Base-by-base conservation (phyloP, 2,888 invertebrate genomes). In the Trichogramma evanescens region DNA sequence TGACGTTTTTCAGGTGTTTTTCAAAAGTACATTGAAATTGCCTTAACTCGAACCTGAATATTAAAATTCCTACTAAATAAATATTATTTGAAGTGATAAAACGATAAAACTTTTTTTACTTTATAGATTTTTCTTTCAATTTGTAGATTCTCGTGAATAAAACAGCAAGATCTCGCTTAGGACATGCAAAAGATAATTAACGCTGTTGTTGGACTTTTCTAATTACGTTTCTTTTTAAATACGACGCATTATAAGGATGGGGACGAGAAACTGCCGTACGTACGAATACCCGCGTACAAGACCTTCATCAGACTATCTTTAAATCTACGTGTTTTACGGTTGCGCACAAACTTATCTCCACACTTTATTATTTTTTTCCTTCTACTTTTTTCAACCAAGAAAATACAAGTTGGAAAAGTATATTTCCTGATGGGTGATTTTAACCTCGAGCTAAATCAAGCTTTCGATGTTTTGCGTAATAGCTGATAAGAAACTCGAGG, bases 141-240 rank as follows among this genome's bases (percentile, higher is more conserved):
- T 58, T 61, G 50, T 52, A 10, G 58, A 48, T 62, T 55, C 55
- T 46, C 43, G 10, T 26, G 45, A 54, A 59, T 58, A 54, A 53
- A 61, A 62, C 53, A 62, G 58, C 56, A 59, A 65, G 64, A 66
- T 56, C 53, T 45, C 58, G 53, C 52, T 56, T 59, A 51, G 54
- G 56, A 64, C 61, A 63, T 64, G 65, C 62, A 66, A 66, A 66
- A 62, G 46, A 54, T 56, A 62, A 62, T 66, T 66, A 68, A 66
- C 54, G 64, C 63, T 54, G 59, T 40, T 54, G 61, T 60, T 64
- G 65, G 26, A 54, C 63, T 64, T 63, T 63, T 64, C 66, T 68
- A 68, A 68, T 68, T 66, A 66, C 66, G 61, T 66, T 68, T 66
- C 63, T 67, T 64, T 54, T 56, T 46, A 38, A 48, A 26, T 26